Conservation (phyloP, 2,113 vertebrate genomes). For the Odocoileus hemionus region DNA sequence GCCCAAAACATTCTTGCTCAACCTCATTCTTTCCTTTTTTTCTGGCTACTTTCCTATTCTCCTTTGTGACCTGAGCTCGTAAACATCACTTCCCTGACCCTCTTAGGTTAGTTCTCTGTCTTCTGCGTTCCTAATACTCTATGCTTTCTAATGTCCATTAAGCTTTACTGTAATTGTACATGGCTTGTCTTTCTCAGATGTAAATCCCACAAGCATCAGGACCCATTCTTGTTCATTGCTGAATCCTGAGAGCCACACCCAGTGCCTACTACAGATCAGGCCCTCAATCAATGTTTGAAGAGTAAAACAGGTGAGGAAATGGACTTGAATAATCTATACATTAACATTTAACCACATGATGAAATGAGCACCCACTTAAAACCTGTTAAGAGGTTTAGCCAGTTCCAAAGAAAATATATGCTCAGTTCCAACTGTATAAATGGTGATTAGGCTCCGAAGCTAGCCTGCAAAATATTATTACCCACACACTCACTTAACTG, state of each 20-base stretch:
- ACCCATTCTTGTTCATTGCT: background rate
- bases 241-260: background rate
- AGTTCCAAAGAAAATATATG: background rate
- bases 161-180: background rate
- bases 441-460: background rate
- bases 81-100: background rate
- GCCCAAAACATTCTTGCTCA: background rate
- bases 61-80: background rate
- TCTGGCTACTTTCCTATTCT: background rate
- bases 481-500: background rate
- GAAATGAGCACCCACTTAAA: conserved; percentile 8
- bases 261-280: background rate
- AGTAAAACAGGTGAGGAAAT: background rate
- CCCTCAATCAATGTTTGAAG: background rate
- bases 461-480: background rate
- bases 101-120: background rate
- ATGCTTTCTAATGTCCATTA: background rate
- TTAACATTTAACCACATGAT: background rate
- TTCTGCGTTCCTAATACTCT: background rate
- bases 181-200: background rate
- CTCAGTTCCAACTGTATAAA: background rate
- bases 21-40: background rate
- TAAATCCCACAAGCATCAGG: background rate
- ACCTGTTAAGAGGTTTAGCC: background rate
- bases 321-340: background rate